Evolutionary conservation across 1,140 invertebrate species (phyloP).

Genomic region (Psix sp.): DNA sequence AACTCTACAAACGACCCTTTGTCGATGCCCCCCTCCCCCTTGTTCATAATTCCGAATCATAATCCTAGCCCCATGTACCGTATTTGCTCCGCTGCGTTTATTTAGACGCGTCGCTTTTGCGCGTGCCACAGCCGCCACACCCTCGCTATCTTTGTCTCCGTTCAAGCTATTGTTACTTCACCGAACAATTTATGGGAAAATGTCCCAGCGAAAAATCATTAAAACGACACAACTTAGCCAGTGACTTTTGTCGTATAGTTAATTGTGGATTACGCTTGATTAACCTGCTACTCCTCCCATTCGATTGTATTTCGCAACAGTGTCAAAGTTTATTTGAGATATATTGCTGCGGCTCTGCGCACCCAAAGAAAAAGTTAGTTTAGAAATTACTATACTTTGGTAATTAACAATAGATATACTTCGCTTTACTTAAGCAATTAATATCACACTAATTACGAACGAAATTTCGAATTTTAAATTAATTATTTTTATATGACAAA

Average conservation of each 20-base stretch:
- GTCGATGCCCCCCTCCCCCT: constrained; percentile 10
- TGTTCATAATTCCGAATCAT: constrained; percentile 45
- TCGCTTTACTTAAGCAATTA: too few species aligned
- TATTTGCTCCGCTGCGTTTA: constrained; percentile 44
- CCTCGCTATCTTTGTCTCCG: constrained; percentile 28
- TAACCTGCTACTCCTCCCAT: too few species aligned
- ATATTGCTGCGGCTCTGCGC: too few species aligned
- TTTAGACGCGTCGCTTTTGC: constrained; percentile 46
- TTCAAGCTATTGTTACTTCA: constrained; percentile 7
- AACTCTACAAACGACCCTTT: constrained; percentile 52
- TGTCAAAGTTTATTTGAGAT: too few species aligned
- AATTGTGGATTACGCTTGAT: constrained; percentile 12
- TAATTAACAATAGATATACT: too few species aligned
- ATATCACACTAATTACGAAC: too few species aligned
- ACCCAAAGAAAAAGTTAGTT: too few species aligned
- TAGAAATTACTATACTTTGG: too few species aligned
- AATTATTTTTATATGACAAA: too few species aligned
- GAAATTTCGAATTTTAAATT: too few species aligned
- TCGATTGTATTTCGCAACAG: too few species aligned
- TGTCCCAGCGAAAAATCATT: constrained; percentile 13
- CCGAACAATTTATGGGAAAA: constrained; percentile 15
- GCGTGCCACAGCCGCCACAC: constrained; percentile 37
- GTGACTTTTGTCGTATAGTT: constrained; percentile 20
- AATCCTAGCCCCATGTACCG: constrained; percentile 39
- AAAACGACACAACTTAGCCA: neutral